Conservation (phyloP, 53 echinoderm and acorn worm genomes). For the Luidia sarsii region DNA sequence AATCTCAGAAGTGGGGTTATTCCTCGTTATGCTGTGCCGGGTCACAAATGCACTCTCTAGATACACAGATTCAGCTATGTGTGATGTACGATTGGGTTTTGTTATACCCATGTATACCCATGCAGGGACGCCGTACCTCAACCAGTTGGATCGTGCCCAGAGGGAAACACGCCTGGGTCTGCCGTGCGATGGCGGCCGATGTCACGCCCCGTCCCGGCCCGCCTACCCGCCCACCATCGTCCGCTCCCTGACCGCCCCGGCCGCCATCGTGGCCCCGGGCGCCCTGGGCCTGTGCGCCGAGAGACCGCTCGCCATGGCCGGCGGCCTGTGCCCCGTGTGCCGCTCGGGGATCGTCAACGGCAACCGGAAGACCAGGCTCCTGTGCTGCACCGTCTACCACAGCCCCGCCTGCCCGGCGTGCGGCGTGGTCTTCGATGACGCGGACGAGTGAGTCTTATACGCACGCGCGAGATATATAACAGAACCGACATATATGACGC, state of each 20-base stretch:
- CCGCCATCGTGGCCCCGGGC: slow-evolving; percentile 37
- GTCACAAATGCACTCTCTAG: too few relatives aligned
- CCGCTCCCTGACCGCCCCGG: slow-evolving; percentile 37
- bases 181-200: slow-evolving; percentile 74
- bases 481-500: too few relatives aligned
- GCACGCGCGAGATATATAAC: too few relatives aligned
- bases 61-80: too few relatives aligned
- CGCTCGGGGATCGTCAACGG: slow-evolving; percentile 31
- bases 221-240: slow-evolving; percentile 45
- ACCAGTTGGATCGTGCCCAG: slow-evolving; percentile 71
- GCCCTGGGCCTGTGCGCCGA: slow-evolving; percentile 41
- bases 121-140: slow-evolving; percentile 44
- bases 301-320: slow-evolving; percentile 23
- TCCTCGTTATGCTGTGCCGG: too few relatives aligned
- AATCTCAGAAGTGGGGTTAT: too few relatives aligned
- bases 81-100: too few relatives aligned
- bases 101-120: not conserved
- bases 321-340: slow-evolving; percentile 37
- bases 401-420: slow-evolving; percentile 31
- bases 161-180: slow-evolving; percentile 69
- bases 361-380: slow-evolving; percentile 17
- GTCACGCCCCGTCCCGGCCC: slow-evolving; percentile 34
- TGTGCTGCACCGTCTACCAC: slow-evolving; percentile 33
- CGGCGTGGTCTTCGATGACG: slow-evolving; percentile 37
- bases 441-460: slow-evolving; percentile 19